These are phyloP conservation scores for Huso huso DNA, from an alignment of 2,797 vertebrate species.

Conservation along the genomic window DNA sequence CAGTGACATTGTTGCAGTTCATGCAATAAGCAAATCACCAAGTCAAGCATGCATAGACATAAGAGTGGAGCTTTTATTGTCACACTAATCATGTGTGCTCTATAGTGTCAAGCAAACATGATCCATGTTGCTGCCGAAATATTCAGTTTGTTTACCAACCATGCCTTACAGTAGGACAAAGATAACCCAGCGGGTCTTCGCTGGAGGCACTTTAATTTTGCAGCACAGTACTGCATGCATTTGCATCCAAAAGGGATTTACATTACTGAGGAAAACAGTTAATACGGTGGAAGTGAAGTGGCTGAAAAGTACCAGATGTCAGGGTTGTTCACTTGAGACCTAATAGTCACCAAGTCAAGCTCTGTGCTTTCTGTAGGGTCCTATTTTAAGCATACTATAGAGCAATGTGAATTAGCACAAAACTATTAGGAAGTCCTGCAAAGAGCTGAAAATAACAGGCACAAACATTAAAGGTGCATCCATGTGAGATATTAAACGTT, in stretches of 20 bases:
- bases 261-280: background rate
- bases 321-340: background rate
- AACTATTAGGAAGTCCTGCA: background rate
- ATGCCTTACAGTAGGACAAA: background rate
- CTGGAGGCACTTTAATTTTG: slow-evolving; percentile 1
- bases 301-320: background rate
- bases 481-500: background rate
- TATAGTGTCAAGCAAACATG: background rate
- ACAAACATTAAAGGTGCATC: too few species aligned
- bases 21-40: background rate
- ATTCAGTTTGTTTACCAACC: background rate
- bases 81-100: background rate
- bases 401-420: background rate
- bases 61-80: background rate
- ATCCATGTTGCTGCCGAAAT: background rate
- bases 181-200: background rate
- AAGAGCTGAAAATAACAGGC: background rate
- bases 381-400: background rate
- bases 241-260: background rate
- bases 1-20: background rate
- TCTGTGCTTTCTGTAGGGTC: background rate
- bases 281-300: background rate
- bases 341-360: background rate
- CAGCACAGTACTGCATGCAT: background rate
- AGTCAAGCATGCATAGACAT: background rate